Base-by-base conservation (phyloP, 30 jellyfish, hydroid and myxozoan species). In the Hydractinia symbiolongicarpus region DNA sequence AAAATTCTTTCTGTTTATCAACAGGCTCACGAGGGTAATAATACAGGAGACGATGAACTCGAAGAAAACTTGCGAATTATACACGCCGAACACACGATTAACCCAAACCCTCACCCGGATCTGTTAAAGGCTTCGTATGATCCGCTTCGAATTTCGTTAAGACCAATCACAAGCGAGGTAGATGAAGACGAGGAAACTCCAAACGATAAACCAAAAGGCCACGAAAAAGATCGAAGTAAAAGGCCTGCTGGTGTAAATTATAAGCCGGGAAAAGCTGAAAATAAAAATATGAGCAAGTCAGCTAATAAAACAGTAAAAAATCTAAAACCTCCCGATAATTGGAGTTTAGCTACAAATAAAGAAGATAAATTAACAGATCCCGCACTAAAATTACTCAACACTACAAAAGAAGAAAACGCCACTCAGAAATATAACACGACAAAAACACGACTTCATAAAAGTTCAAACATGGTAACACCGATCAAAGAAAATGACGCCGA, bases 101-200 rank as follows among this genome's bases (percentile, higher is more conserved):
- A 64, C 40, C 74, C 74, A 13, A 64, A 64, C 74, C 74, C 74
- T 51, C 74, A 64, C 40, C 74, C 74, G 9, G 74, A 64, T 13
- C 17, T 6, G 74, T 7, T 64, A 4, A 44, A 51, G 74, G 19
- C 40, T n/a, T n/a, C 19, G 17, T 64, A n/a, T 51, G 74, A 64
- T 64, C 74, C 74, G 9, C 40, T 64, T 7, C 74, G 74, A 7
- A 51, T 64, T 64, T 44, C 40, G 19, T n/a, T n/a, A 7, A 4
- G 40, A n/a, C 74, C 52, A 7, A 64, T 64, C 74, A 64, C 74
- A 64, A 51, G 40, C 19, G 74, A 64, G 40, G 74, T n/a, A 7
- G 74, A 64, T 1, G 74, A 64, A 7, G 9, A 44, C 7, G 7
- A 44, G 74, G 19, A 44, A 51, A 64, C 40, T 8, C 7, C 74